These are phyloP conservation scores for Diarsia rubi DNA, from an alignment of 2,888 invertebrate genomes.

Conservation along the genomic window DNA sequence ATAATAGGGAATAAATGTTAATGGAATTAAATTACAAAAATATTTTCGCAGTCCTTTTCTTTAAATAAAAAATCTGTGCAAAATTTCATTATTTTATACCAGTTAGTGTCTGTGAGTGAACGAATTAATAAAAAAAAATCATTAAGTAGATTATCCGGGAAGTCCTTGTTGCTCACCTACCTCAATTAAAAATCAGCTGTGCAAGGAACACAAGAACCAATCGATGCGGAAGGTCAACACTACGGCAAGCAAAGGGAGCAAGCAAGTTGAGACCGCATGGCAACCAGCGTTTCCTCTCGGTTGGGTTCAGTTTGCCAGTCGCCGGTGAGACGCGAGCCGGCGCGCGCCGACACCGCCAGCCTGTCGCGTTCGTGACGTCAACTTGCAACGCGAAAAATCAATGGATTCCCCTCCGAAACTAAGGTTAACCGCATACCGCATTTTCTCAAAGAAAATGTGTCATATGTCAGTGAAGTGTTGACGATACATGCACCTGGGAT, in stretches of 20 bases:
- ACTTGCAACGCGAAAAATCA: constrained; percentile 88
- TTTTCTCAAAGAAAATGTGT: constrained; percentile 88
- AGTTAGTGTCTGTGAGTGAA: neutral
- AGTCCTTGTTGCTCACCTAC: constrained; percentile 36
- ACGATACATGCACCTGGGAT: constrained; percentile 70
- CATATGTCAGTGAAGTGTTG: constrained; percentile 87
- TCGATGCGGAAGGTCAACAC: constrained; percentile 85
- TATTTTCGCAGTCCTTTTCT: neutral
- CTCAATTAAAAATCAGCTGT: constrained; percentile 79
- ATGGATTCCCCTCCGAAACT: constrained; percentile 84
- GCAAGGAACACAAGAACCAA: constrained; percentile 71
- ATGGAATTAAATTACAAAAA: neutral
- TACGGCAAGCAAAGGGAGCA: constrained; percentile 73
- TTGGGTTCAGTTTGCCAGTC: constrained; percentile 79
- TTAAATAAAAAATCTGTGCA: neutral
- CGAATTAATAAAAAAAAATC: neutral
- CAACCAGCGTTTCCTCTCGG: constrained; percentile 86
- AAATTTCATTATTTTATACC: neutral
- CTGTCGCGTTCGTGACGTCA: constrained; percentile 87
- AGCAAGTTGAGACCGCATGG: constrained; percentile 83
- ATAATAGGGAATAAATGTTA: too few relatives aligned
- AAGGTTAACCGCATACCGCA: constrained; percentile 90
- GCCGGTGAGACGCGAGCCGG: constrained; percentile 87
- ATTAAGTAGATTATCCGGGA: constrained; percentile 9
- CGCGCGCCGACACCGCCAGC: constrained; percentile 87